Conservation (phyloP, 2,797 vertebrate species). For the Tachyglossus aculeatus region DNA sequence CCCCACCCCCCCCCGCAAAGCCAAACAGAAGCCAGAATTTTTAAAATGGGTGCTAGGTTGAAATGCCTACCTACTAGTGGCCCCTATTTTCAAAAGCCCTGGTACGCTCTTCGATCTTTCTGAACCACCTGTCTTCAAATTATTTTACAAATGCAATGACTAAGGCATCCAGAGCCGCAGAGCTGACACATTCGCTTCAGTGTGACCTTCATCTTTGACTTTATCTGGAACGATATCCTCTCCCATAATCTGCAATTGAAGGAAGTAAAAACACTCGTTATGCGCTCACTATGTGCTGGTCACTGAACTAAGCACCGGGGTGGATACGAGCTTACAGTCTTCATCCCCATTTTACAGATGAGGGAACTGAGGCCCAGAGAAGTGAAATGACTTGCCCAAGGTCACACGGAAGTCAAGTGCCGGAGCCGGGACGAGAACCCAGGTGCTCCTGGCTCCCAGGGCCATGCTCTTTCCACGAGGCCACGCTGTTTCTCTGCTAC, state of each 20-base stretch:
- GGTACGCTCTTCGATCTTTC: conserved; percentile 57
- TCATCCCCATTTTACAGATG: no score
- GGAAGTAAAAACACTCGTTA: not conserved
- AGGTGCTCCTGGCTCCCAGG: no score
- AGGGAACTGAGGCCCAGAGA: no score
- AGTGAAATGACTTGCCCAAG: no score
- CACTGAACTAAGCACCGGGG: no score
- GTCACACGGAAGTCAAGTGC: no score
- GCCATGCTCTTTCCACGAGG: no score
- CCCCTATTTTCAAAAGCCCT: conserved; percentile 8
- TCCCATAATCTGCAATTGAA: conserved; percentile 81
- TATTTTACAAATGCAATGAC: conserved; percentile 68
- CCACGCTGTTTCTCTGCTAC: no score
- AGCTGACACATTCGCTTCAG: conserved; percentile 78
- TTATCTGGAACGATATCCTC: conserved; percentile 88
- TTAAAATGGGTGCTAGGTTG: not conserved
- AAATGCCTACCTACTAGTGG: conserved; percentile 1
- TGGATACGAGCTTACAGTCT: no score
- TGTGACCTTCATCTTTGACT: conserved; percentile 86
- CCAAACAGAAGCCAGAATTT: not conserved
- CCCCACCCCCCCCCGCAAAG: no score
- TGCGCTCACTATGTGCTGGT: no score
- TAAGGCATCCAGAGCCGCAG: conserved; percentile 63
- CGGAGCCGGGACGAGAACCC: no score
- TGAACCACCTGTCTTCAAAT: conserved; percentile 88